phyloP scores from a whole-genome alignment of 2,888 invertebrate species.

The Cactoblastis cactorum region DNA sequence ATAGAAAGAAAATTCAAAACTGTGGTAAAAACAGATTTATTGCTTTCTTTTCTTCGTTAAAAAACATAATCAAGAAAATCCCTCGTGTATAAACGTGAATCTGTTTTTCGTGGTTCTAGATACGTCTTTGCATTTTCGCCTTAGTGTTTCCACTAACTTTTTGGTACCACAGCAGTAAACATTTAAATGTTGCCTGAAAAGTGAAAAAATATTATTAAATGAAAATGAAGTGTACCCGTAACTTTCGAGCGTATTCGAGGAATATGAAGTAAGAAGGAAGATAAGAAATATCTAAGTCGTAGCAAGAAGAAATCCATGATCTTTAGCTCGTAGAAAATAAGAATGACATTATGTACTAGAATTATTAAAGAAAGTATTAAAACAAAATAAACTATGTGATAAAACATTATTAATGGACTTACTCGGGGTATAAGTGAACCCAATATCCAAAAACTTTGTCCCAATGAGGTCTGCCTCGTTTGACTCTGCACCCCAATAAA shows the following conservation, averaged over 20 bases:
- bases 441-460: slow-evolving; percentile 69
- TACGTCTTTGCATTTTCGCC: slow-evolving; percentile 50
- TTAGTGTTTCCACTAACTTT: slow-evolving; percentile 63
- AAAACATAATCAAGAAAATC: slow-evolving; percentile 48
- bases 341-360: too few relatives aligned
- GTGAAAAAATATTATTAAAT: slow-evolving; percentile 31
- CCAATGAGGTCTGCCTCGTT: slow-evolving; percentile 69
- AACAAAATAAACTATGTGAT: background rate
- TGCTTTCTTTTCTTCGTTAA: background rate
- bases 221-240: slow-evolving; percentile 11
- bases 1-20: too few relatives aligned
- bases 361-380: too few relatives aligned
- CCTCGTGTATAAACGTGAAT: slow-evolving; percentile 64
- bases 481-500: slow-evolving; percentile 60
- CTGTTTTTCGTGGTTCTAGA: slow-evolving; percentile 57
- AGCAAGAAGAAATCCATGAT: too few relatives aligned
- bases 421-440: slow-evolving; percentile 72
- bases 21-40: too few relatives aligned
- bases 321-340: too few relatives aligned
- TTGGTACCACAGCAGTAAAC: slow-evolving; percentile 76
- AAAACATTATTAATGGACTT: too few relatives aligned
- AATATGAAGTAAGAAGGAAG: too few relatives aligned
- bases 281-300: too few relatives aligned
- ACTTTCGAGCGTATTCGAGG: too few relatives aligned
- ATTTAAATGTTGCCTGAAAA: slow-evolving; percentile 50